Evolutionary conservation across 2,113 vertebrate genomes (phyloP).

Genomic region (Cariama cristata): DNA sequence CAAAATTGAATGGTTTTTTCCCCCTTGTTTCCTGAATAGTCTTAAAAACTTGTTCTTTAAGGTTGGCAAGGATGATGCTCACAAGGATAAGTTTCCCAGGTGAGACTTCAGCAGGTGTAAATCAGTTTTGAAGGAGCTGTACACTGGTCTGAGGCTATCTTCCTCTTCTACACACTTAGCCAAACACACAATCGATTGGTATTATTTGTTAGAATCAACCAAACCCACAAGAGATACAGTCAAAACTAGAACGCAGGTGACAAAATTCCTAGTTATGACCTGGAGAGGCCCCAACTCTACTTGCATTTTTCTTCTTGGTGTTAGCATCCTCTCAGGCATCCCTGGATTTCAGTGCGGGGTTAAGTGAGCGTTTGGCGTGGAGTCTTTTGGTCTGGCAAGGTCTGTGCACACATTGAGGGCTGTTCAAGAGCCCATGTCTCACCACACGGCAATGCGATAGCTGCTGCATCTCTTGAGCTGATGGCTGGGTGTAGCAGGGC

Average conservation of each 20-base stretch:
- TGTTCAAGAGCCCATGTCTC: rapidly evolving
- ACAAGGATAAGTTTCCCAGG: neutral
- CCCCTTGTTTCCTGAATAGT: neutral
- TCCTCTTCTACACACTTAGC: neutral
- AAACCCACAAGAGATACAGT: neutral
- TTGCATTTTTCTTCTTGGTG: neutral
- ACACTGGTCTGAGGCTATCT: rapidly evolving
- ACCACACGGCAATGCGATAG: rapidly evolving
- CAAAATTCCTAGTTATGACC: neutral
- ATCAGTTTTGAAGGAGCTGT: neutral
- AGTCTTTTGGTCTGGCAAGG: neutral
- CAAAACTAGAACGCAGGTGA: neutral
- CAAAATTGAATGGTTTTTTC: rapidly evolving
- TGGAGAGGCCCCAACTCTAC: neutral
- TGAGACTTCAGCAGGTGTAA: neutral
- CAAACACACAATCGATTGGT: too few relatives aligned
- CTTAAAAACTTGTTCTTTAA: too few relatives aligned
- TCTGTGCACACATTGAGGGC: rapidly evolving
- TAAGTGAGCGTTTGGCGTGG: rapidly evolving
- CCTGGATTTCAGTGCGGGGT: neutral
- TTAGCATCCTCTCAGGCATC: rapidly evolving
- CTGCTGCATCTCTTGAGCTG: neutral
- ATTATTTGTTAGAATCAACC: too few relatives aligned
- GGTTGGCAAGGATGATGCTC: neutral
- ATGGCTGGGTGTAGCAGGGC: neutral